Conservation (phyloP, 2,113 vertebrate species). For the Aspidoscelis tigris region DNA sequence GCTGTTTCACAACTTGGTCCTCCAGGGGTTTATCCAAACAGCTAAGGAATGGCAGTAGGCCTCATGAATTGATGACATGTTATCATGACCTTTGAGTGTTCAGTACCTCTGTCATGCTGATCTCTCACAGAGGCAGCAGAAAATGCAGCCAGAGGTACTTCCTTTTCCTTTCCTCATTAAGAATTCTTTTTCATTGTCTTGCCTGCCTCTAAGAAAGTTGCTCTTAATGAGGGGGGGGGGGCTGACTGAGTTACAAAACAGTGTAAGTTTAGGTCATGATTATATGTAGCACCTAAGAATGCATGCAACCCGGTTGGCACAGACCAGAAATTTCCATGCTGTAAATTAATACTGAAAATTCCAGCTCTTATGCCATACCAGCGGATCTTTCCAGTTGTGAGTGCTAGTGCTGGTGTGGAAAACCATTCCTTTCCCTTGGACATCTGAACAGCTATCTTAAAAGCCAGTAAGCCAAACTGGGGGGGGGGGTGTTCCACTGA, state of each 20-base stretch:
- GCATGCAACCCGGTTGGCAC: no score
- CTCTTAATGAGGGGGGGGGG: not conserved
- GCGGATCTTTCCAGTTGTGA: no score
- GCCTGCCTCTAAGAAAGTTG: constrained; percentile 16
- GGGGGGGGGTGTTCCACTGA: no score
- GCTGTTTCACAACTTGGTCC: constrained; percentile 5
- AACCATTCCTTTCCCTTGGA: no score
- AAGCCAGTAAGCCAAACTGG: no score
- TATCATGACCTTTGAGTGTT: constrained; percentile 57
- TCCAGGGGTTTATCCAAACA: constrained; percentile 42
- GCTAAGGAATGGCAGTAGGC: constrained; percentile 29
- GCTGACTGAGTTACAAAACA: constrained; percentile 38
- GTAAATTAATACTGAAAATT: no score
- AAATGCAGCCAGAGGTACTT: constrained; percentile 42
- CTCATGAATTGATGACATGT: constrained; percentile 46
- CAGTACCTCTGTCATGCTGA: constrained; percentile 53
- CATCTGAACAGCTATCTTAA: no score
- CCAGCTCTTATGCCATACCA: no score
- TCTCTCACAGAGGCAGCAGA: constrained; percentile 48
- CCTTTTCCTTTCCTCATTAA: constrained; percentile 35
- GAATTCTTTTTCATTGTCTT: constrained; percentile 12
- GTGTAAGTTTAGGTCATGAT: no score
- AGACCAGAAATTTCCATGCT: no score
- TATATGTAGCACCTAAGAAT: no score
- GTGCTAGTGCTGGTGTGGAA: no score